Percentiles rank a stretch among this genome's conserved stretches.
Conservation (phyloP, 2,113 vertebrate species). For the Amphiprion percula region DNA sequence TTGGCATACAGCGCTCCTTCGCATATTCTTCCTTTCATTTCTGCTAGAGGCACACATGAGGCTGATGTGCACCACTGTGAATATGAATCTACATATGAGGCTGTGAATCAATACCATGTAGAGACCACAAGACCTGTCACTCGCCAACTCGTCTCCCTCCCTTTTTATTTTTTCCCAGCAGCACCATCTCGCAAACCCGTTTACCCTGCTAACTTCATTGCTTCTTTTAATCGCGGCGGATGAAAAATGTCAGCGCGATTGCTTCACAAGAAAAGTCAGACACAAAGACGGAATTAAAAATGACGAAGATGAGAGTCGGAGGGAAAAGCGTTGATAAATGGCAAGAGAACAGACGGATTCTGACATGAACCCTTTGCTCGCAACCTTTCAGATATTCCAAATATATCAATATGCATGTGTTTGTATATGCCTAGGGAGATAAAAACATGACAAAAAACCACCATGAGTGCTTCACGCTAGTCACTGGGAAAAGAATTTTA, state of each 20-base stretch:
- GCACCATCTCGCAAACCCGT: neutral
- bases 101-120: neutral
- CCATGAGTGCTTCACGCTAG: neutral
- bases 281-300: neutral
- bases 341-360: conserved; percentile 5
- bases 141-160: neutral
- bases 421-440: conserved; percentile 12
- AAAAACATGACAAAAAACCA: conserved; percentile 31
- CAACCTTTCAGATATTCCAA: neutral
- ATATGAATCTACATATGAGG: neutral
- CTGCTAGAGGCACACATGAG: neutral
- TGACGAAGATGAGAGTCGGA: neutral
- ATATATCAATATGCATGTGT: conserved; percentile 25
- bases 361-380: neutral
- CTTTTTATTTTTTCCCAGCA: neutral
- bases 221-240: neutral
- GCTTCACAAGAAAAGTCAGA: neutral
- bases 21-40: neutral
- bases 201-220: neutral
- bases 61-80: no score
- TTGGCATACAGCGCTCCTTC: neutral
- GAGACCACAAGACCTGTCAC: neutral
- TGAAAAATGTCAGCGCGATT: neutral
- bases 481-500: conserved; percentile 6
- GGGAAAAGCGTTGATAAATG: neutral